A percentile compares a stretch with the other conserved stretches of the same genome.
phyloP scores from a whole-genome alignment of 2,888 invertebrate species.

The Pyralis farinalis region DNA sequence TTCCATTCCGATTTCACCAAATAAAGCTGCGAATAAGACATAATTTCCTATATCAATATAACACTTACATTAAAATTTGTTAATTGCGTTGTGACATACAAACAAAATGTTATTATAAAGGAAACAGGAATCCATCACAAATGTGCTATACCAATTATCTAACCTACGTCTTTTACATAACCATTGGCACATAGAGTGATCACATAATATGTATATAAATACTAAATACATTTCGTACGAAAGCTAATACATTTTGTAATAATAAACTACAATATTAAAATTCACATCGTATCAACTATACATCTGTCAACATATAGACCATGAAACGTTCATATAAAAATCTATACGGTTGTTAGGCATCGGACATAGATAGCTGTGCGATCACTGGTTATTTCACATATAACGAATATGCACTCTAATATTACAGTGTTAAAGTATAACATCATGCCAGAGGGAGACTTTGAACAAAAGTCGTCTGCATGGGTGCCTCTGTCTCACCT shows the following conservation, averaged over 20 bases:
- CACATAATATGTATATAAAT: constrained; percentile 65
- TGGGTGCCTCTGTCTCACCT: too few species aligned
- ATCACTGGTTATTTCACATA: too few species aligned
- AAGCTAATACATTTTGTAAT: constrained; percentile 43
- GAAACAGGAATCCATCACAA: constrained; percentile 38
- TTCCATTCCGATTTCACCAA: constrained; percentile 21
- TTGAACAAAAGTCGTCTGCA: too few species aligned
- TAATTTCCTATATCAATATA: background rate
- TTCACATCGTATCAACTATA: constrained; percentile 41
- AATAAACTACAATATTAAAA: constrained; percentile 40
- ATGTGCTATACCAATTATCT: constrained; percentile 32
- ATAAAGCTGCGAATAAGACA: constrained; percentile 1
- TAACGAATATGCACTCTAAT: too few species aligned
- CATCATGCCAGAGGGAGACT: too few species aligned
- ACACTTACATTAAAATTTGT: background rate
- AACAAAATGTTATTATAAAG: constrained; percentile 17
- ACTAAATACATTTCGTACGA: constrained; percentile 42
- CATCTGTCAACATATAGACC: constrained; percentile 51
- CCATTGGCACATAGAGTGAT: constrained; percentile 73
- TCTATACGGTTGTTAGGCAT: constrained; percentile 50
- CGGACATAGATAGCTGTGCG: background rate
- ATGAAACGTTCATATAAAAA: constrained; percentile 68
- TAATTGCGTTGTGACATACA: constrained; percentile 17
- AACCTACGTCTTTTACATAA: constrained; percentile 59
- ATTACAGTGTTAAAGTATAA: too few species aligned